These are phyloP conservation scores for Lagopus leucura DNA, from an alignment of 2,113 vertebrate genomes.

Conservation along the genomic window DNA sequence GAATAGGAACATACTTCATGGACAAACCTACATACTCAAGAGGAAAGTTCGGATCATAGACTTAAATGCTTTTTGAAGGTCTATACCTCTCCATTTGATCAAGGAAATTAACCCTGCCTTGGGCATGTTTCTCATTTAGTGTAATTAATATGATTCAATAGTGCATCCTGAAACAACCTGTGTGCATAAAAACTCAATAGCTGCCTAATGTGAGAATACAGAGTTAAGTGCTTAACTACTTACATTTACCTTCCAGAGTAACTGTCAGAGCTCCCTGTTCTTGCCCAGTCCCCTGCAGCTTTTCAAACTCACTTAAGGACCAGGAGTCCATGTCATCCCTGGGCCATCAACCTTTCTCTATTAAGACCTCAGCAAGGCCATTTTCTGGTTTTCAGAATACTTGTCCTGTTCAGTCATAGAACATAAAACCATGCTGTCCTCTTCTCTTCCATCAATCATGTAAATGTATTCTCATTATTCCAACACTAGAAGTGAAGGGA, in stretches of 20 bases:
- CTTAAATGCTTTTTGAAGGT: background rate
- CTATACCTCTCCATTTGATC: background rate
- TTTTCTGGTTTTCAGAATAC: background rate
- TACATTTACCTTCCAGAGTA: background rate
- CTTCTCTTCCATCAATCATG: background rate
- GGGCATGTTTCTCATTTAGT: background rate
- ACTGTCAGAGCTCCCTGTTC: background rate
- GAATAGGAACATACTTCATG: background rate
- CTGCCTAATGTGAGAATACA: background rate
- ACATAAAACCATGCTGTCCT: background rate
- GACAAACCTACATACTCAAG: background rate
- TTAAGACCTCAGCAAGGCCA: too few relatives aligned
- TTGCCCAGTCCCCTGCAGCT: accelerated
- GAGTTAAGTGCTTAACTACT: background rate
- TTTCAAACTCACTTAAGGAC: accelerated
- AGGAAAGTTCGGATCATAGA: background rate
- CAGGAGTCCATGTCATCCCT: accelerated
- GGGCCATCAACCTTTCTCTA: background rate
- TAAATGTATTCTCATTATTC: background rate
- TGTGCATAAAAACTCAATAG: background rate
- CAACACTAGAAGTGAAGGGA: accelerated
- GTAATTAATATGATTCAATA: background rate
- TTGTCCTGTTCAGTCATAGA: accelerated
- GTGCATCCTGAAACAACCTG: background rate
- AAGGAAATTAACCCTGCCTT: background rate